Base-by-base conservation (phyloP, 2,113 vertebrate genomes). In the Semnopithecus entellus region DNA sequence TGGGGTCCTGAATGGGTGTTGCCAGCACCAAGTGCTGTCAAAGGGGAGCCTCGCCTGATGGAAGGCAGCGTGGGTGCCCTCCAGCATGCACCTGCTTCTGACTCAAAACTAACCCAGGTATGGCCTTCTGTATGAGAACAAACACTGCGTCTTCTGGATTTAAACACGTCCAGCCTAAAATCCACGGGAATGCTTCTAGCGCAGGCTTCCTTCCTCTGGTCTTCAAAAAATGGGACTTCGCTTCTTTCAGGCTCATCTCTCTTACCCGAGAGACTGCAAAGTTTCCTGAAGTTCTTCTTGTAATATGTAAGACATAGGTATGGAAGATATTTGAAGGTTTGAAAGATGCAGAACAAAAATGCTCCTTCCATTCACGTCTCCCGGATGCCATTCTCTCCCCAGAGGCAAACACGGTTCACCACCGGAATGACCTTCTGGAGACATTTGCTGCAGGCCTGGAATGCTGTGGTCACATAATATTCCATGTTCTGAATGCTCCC, bases 401-500 rank as follows among this genome's bases (percentile, higher is more conserved):
- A 0, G 10, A 61, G 4, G 40, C 16, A 1, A 48, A 61, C 8
- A 5, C 68, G n/a, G 1, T 52, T 32, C 14, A 35, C 13, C 0
- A 0, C 22, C 1, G 9, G 64, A 13, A 66, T 13, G 27, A 66
- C 27, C 18, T 68, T 52, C 3, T 17, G 8, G 59, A 61, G 83
- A 66, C 64, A 66, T 30, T 66, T 11, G 64, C 64, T 32, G 64
- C 64, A 0, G 50, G 16, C 70, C 12, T 25, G 2, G 16, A 30
- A 5, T 2, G 1, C 38, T 27, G 25, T 7, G 8, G 35, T 5
- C 35, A 11, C 0, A 0, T 4, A 22, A 25, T 1, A 1, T 1
- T 52, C 35, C 38, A 14, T 40, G 66, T 40, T 11, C 11, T 13
- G 3, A 20, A 10, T 7, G 10, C 9, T 17, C 9, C 8, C 38